A percentile compares a stretch with the other conserved stretches of the same genome.
These are phyloP conservation scores for Callimorpha dominula DNA, from an alignment of 2,888 invertebrate species.

Conservation along the genomic window DNA sequence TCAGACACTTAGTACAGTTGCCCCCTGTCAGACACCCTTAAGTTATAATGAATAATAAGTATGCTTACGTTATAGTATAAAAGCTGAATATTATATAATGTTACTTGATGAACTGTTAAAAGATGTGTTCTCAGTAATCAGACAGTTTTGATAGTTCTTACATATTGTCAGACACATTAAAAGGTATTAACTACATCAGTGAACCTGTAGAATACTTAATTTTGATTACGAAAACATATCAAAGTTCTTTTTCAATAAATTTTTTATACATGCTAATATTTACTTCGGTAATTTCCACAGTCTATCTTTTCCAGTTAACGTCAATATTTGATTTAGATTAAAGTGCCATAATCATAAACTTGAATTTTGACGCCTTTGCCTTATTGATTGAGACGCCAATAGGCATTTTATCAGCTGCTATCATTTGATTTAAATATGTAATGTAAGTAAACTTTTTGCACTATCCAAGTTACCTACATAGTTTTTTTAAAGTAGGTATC, in stretches of 20 bases:
- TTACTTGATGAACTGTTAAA: no score
- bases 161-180: neutral
- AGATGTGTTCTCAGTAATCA: neutral
- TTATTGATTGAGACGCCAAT: conserved; percentile 15
- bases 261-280: conserved; percentile 38
- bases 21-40: no score
- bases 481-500: no score
- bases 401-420: conserved; percentile 27
- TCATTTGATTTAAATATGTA: neutral
- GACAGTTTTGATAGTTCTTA: no score
- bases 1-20: no score
- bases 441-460: no score
- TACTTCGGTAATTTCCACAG: conserved; percentile 38
- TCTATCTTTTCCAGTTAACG: conserved; percentile 34
- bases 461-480: conserved; percentile 6
- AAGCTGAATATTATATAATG: no score
- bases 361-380: conserved; percentile 18
- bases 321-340: conserved; percentile 33
- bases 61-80: no score
- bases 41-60: no score
- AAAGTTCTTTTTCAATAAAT: conserved; percentile 27
- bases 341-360: conserved; percentile 18
- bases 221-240: conserved; percentile 30
- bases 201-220: conserved; percentile 38
- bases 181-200: conserved; percentile 12